Base-by-base conservation (phyloP, 2,113 vertebrate genomes). In the Bambusicola thoracicus region DNA sequence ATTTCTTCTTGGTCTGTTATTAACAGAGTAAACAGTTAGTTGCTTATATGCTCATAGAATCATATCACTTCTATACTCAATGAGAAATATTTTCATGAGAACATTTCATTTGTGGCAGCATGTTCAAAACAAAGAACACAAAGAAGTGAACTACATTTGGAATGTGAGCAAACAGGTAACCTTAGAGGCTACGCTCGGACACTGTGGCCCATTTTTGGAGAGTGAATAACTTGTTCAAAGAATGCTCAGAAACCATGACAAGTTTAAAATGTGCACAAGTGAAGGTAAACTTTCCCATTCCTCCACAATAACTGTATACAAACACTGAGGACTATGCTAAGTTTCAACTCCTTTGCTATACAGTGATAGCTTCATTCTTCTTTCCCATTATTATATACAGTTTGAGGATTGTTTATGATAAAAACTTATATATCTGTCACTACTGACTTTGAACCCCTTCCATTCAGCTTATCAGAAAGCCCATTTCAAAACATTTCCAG, bases 1-100 rank as follows among this genome's bases (percentile, higher is more conserved):
- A 44, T 21, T 69, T 25, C 84, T 87, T 95, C 78, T 88, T 0
- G 43, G 48, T 78, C 97, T 96, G 34, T 89, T 93, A 55, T 34
- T 92, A 90, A 91, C 65, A 92, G 5, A 95, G 68, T 75, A 95
- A 81, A 87, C 13, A 68, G 21, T 89, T 13, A 92, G 69, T 15
- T 96, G n/a, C 56, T 76, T 36, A 73, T 13, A 81, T 17, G 24
- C 8, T 66, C 46, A 48, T 4, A 16, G 56, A 94, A 94, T 63
- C 5, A 3, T 19, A 36, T 51, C 21, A 66, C 4, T 81, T 41
- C 44, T 44, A 43, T 74, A n/a, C 27, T 69, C 63, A 43, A 25
- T 30, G 43, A 73, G 51, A 55, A 78, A 46, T 65, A 43, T 13
- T 72, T 88, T 83, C 32, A 75, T 32, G 55, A 78, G n/a, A 74